Conservation (phyloP, 1,140 invertebrate genomes). For the Trichogramma pretiosum region DNA sequence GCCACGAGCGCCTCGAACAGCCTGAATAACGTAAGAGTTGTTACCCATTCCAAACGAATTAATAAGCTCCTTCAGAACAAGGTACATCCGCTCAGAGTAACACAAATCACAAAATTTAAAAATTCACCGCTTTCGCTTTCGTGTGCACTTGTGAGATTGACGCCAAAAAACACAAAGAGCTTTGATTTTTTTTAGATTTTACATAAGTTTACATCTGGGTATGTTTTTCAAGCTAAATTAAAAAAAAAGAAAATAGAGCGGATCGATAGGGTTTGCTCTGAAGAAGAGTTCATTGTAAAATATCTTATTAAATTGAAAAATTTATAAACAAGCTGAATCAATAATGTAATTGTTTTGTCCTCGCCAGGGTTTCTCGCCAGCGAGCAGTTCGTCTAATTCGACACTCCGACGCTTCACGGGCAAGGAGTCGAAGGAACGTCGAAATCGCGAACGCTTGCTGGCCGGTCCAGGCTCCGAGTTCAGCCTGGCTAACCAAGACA, state of each 20-base stretch:
- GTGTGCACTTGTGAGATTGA: no score
- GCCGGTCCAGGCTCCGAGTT: constrained; percentile 64
- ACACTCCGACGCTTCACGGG: constrained; percentile 28
- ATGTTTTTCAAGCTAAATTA: no score
- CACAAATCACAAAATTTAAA: no score
- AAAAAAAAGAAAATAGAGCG: no score
- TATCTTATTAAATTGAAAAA: no score
- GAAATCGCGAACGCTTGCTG: constrained; percentile 61
- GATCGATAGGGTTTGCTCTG: neutral
- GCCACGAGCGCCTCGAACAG: constrained; percentile 28
- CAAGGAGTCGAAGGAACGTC: constrained; percentile 69
- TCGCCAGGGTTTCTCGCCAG: constrained; percentile 59
- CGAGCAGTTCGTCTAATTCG: constrained; percentile 50
- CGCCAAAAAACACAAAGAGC: no score
- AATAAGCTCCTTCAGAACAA: constrained; percentile 26
- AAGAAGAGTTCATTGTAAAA: no score
- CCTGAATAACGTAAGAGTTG: constrained; percentile 35
- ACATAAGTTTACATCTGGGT: no score
- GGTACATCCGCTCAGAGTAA: constrained; percentile 20
- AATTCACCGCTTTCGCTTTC: no score
- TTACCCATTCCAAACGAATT: constrained; percentile 28
- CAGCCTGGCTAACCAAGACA: constrained; percentile 61
- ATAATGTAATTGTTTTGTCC: no score
- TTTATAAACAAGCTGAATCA: no score
- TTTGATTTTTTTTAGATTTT: no score